These are phyloP conservation scores for Diadegma fenestrale DNA, from an alignment of 2,888 invertebrate species.

Conservation along the genomic window DNA sequence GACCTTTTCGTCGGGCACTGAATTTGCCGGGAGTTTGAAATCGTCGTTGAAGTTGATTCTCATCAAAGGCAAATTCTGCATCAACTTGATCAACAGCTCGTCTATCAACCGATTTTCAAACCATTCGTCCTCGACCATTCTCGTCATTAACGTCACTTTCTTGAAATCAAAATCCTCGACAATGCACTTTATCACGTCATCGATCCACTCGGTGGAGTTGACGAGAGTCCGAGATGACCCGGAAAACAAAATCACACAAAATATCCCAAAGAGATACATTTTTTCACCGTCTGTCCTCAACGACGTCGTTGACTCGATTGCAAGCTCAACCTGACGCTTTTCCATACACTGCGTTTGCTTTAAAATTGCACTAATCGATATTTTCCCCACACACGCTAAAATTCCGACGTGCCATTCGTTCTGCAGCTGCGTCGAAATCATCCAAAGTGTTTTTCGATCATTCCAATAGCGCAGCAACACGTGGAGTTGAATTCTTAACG, in stretches of 20 bases:
- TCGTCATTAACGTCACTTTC: conserved; percentile 23
- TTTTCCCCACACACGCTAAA: too few species aligned
- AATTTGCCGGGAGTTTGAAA: too few species aligned
- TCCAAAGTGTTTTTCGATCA: too few species aligned
- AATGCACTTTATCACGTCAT: conserved; percentile 14
- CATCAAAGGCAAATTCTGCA: conserved; percentile 2
- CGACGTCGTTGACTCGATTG: too few species aligned
- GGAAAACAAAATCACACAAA: not conserved
- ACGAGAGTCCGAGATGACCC: conserved; percentile 2
- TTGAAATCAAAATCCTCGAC: not conserved
- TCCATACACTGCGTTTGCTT: too few species aligned
- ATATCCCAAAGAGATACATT: not conserved
- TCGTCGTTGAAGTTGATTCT: not conserved
- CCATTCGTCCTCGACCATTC: not conserved
- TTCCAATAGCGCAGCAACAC: too few species aligned
- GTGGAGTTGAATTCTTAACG: too few species aligned
- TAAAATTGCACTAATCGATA: too few species aligned
- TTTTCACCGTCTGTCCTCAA: not conserved
- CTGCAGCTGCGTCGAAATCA: too few species aligned
- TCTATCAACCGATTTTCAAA: not conserved
- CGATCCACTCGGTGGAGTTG: conserved; percentile 14
- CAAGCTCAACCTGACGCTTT: too few species aligned
- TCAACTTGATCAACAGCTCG: conserved; percentile 7
- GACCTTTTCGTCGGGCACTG: too few species aligned
- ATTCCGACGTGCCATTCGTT: too few species aligned